Base-by-base conservation (phyloP, 2,113 vertebrate species). In the Chloropsis cyanopogon region DNA sequence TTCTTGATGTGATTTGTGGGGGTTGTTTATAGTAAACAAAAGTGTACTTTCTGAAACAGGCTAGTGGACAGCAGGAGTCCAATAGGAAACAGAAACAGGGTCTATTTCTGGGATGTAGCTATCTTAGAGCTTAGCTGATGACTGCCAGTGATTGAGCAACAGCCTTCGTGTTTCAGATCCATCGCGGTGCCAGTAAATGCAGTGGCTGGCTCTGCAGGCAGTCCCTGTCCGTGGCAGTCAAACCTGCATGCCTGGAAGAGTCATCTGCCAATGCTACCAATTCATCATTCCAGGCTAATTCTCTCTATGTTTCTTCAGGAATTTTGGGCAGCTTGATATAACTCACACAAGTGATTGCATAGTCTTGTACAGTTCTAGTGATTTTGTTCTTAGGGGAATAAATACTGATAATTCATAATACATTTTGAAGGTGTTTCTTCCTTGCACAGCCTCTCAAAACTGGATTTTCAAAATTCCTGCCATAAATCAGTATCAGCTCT, bases 241-340 rank as follows among this genome's bases (percentile, higher is more conserved):
- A 37, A 61, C 0, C 1, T 65, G 63, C 53, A 14, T 0, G 0
- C 25, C 2, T 0, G 31, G 39, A 49, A 47, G 11, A 35, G 29
- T 52, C 18, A 46, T 23, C 63, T 86, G 39, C 71, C 7, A 1
- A 2, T 11, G 41, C 24, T 37, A 47, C 23, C 29, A 10, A 2
- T 35, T 77, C 68, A n/a, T 72, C 16, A 9, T n/a, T 24, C 24
- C 39, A 26, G 11, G 18, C 16, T 69, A 33, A 54, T 83, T 79
- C 56, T 59, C 59, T 61, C 57, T 35, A 0, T 0, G 0, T 60
- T 37, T 70, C 35, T 35, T n/a, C 20, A 23, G 42, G 60, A 59
- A 66, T 57, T 66, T 66, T 14, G 3, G 26, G 26, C 22, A 10
- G 12, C 20, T 91, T 65, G 24, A 10, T 83, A 9, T 11, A 77